Evolutionary conservation across 2,113 vertebrate genomes (phyloP).

Genomic region (Scatophagus argus): DNA sequence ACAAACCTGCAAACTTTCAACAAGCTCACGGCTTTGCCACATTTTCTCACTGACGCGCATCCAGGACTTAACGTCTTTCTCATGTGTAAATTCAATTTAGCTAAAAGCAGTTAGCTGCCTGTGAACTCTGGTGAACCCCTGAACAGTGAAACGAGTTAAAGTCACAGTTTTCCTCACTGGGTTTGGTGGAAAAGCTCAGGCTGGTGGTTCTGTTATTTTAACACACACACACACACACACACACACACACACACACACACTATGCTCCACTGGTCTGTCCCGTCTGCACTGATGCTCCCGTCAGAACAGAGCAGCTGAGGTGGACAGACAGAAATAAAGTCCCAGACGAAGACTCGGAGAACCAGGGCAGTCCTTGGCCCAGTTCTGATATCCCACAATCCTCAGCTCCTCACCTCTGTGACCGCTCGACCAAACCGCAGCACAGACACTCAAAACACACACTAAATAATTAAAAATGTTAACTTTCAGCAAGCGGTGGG

Average conservation of each 20-base stretch:
- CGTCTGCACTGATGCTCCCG: constrained; percentile 6
- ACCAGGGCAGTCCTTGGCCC: constrained; percentile 35
- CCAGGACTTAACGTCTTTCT: not conserved
- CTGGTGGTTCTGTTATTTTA: not conserved
- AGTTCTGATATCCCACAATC: constrained; percentile 26
- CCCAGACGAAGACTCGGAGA: constrained; percentile 17
- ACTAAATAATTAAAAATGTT: not conserved
- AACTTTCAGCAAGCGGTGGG: no score
- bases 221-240: constrained; percentile 13
- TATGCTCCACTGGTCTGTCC: constrained; percentile 8
- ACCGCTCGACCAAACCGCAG: not conserved
- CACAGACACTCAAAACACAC: not conserved
- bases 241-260: constrained; percentile 16
- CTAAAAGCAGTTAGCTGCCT: no score
- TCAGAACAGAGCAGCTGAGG: constrained; percentile 7
- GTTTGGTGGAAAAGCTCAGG: not conserved
- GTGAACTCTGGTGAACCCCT: not conserved
- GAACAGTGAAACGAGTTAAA: not conserved
- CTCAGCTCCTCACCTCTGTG: not conserved
- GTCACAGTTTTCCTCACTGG: not conserved
- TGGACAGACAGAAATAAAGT: constrained; percentile 39
- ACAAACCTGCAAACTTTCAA: no score
- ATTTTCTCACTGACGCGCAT: not conserved
- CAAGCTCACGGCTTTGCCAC: not conserved
- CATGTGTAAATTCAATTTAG: not conserved